Conservation (phyloP, 2,113 vertebrate genomes). For the Xenus cinereus region DNA sequence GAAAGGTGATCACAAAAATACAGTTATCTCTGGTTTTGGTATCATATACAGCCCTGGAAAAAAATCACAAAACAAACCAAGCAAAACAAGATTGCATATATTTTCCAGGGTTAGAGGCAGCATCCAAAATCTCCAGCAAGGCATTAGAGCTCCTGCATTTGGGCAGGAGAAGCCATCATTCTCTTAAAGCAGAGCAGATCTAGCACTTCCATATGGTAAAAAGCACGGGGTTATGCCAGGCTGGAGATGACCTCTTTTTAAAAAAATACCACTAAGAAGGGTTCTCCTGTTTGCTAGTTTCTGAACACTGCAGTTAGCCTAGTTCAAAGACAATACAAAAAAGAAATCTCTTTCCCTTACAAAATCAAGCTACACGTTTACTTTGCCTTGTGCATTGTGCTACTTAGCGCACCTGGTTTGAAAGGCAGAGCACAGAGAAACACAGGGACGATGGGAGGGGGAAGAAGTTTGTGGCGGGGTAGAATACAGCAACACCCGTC, state of each 20-base stretch:
- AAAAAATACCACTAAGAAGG: neutral
- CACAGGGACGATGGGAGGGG: neutral
- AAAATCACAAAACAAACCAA: neutral
- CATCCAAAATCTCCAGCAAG: neutral
- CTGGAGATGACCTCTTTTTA: neutral
- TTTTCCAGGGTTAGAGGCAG: neutral
- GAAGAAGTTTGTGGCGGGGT: neutral
- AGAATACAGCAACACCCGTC: neutral
- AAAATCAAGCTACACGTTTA: neutral
- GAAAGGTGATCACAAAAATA: neutral
- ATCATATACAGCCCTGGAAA: neutral
- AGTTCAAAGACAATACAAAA: neutral
- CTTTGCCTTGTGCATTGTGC: neutral
- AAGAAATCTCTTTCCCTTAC: neutral
- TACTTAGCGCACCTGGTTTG: fast-evolving
- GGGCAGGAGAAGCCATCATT: neutral
- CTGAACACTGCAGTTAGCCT: neutral
- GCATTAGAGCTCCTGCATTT: neutral
- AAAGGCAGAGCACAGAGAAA: neutral
- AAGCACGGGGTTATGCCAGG: neutral
- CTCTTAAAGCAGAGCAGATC: neutral
- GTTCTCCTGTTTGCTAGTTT: neutral
- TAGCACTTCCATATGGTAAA: neutral
- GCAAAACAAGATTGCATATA: neutral
- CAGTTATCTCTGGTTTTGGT: neutral